Base-by-base conservation (phyloP, 1,140 invertebrate genomes). In the Oedothorax gibbosus region DNA sequence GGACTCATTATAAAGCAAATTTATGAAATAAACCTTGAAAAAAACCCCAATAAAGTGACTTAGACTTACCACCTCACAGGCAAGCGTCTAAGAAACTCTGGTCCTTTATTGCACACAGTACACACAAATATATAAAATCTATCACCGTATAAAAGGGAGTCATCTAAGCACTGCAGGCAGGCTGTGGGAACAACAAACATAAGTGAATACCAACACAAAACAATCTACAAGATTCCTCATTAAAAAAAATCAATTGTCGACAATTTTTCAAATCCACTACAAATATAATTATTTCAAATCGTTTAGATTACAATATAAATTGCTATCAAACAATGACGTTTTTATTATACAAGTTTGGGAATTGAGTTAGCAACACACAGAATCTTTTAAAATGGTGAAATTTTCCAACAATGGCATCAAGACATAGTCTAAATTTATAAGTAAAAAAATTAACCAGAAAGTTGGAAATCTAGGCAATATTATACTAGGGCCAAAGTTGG, bases 81-180 rank as follows among this genome's bases (percentile, higher is more conserved):
- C 72, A 90, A 75, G 60, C 90, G 83, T 83, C 89, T 87, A 60
- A 90, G 86, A 76, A 88, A 97, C 90, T 97, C 96, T 79, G 93
- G 93, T 49, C 96, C 96, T 87, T 94, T 92, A 91, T 97, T 97
- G 91, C 96, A 97, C 88, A 94, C 92, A 56, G 94, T 94, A 91
- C 96, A 97, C 83, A 96, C 93, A 91, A 97, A 97, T 86, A 97
- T 93, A 90, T 96, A 97, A 92, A 96, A 95, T 88, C 95, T 94
- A 91, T 98, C 96, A 80, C 96, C 96, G 89, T 94, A 95, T 88
- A 97, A 93, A 50, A 98, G 90, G 56, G 95, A 95, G 89, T 94
- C 93, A 88, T 93, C 92, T 88, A 97, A 90, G 91, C 94, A 94
- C 88, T 94, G 93, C 77, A 97, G 92, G 91, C 96, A 98, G 88